A percentile compares a stretch with the other conserved stretches of the same genome.
phyloP scores from a whole-genome alignment of 1,140 invertebrate species.

The Drosophila kanapiae region DNA sequence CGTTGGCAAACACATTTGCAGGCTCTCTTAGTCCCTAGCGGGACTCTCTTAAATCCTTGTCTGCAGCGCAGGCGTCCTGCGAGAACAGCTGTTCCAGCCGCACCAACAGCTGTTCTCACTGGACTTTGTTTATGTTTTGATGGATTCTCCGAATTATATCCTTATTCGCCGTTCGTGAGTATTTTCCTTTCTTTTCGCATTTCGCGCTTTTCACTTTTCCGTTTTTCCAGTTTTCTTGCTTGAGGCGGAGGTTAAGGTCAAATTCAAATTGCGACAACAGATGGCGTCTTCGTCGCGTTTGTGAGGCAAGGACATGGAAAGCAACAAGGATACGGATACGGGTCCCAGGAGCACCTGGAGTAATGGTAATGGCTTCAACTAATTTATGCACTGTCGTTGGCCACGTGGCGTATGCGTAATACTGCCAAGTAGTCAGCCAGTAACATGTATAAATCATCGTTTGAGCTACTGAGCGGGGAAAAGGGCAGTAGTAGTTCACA shows the following conservation, averaged over 20 bases:
- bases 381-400: slow-evolving; percentile 57
- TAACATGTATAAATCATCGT: slow-evolving; percentile 36
- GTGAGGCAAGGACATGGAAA: neutral
- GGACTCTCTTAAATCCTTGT: slow-evolving; percentile 35
- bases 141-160: slow-evolving; percentile 19
- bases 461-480: slow-evolving; percentile 5
- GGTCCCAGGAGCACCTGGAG: slow-evolving; percentile 28
- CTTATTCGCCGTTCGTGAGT: slow-evolving; percentile 9
- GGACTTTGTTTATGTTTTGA: slow-evolving; percentile 62
- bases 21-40: slow-evolving; percentile 30
- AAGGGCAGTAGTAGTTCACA: slow-evolving; percentile 5
- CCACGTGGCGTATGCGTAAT: slow-evolving; percentile 64
- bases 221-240: slow-evolving; percentile 11
- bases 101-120: slow-evolving; percentile 52
- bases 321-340: slow-evolving; percentile 10
- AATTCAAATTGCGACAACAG: slow-evolving; percentile 63
- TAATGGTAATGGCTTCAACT: slow-evolving; percentile 70
- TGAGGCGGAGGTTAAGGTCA: slow-evolving; percentile 71
- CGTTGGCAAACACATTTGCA: slow-evolving; percentile 23
- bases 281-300: slow-evolving; percentile 54
- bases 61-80: slow-evolving; percentile 55
- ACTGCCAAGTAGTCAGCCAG: slow-evolving; percentile 17
- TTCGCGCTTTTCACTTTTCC: slow-evolving; percentile 10
- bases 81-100: slow-evolving; percentile 50
- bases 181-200: slow-evolving; percentile 3